Evolutionary conservation across 2,888 invertebrate species (phyloP).

Genomic region (Phoenoteleia sp.): DNA sequence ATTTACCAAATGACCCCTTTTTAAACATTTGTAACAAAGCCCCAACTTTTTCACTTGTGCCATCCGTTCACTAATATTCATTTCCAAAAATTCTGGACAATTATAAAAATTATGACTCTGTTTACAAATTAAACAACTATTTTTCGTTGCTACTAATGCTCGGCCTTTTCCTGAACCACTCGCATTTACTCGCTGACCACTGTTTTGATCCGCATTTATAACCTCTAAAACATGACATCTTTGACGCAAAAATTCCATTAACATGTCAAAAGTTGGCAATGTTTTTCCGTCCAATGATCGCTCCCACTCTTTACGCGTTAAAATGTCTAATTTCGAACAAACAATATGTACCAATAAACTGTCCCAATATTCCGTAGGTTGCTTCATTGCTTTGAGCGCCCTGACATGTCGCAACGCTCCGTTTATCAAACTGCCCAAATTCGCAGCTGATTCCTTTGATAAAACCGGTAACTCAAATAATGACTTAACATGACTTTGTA

Average conservation of each 20-base stretch:
- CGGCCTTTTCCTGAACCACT: too few species aligned
- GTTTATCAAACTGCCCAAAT: background rate
- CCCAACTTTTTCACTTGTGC: background rate
- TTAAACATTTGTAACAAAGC: constrained; percentile 6
- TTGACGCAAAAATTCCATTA: background rate
- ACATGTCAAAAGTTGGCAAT: background rate
- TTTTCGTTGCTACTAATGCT: background rate
- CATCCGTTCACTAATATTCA: background rate
- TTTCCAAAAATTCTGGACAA: background rate
- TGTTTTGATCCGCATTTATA: too few species aligned
- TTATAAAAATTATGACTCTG: background rate
- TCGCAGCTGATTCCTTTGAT: too few species aligned
- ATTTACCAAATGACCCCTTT: background rate
- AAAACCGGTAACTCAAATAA: too few species aligned
- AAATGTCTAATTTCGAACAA: constrained; percentile 22
- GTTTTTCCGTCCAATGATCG: background rate
- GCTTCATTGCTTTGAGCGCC: constrained; percentile 11
- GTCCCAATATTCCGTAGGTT: constrained; percentile 23
- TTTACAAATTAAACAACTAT: background rate
- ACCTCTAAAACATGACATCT: too few species aligned
- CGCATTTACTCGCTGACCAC: too few species aligned
- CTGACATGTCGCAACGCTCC: background rate
- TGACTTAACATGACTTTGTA: too few species aligned
- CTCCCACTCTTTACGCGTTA: background rate
- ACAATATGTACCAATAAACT: constrained; percentile 16